Conservation (phyloP, 2,113 vertebrate genomes). For the Trochalopteron elliotii region DNA sequence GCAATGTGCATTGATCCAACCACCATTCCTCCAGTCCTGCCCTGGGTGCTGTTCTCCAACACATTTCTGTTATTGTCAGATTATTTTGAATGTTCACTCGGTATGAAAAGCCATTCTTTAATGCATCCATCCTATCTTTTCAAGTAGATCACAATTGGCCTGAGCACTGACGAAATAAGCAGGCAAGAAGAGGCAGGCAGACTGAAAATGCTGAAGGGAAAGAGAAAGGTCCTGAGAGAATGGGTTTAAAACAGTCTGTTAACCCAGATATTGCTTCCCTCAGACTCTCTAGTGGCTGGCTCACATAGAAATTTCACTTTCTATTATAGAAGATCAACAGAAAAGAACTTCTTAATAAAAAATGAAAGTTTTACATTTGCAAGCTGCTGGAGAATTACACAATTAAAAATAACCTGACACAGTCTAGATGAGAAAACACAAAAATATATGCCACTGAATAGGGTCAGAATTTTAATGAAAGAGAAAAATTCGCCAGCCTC, state of each 20-base stretch:
- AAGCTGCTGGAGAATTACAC: background rate
- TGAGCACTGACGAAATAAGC: background rate
- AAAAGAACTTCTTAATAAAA: slow-evolving; percentile 44
- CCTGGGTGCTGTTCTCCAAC: background rate
- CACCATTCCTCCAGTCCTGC: background rate
- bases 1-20: background rate
- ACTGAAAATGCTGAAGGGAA: background rate
- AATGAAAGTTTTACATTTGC: slow-evolving; percentile 32
- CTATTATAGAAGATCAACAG: slow-evolving; percentile 21
- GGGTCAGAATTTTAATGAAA: background rate
- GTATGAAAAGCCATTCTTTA: background rate
- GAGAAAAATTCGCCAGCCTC: background rate
- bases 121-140: background rate
- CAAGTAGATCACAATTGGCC: background rate
- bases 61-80: background rate
- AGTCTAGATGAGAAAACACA: background rate
- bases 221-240: background rate
- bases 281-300: slow-evolving; percentile 6
- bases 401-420: slow-evolving; percentile 33
- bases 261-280: slow-evolving; percentile 28
- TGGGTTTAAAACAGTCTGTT: slow-evolving; percentile 11
- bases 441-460: background rate
- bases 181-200: background rate
- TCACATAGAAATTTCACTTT: slow-evolving; percentile 56
- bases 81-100: background rate